These are phyloP conservation scores for Accipiter virgatus DNA, from an alignment of 2,113 vertebrate species.

Conservation along the genomic window DNA sequence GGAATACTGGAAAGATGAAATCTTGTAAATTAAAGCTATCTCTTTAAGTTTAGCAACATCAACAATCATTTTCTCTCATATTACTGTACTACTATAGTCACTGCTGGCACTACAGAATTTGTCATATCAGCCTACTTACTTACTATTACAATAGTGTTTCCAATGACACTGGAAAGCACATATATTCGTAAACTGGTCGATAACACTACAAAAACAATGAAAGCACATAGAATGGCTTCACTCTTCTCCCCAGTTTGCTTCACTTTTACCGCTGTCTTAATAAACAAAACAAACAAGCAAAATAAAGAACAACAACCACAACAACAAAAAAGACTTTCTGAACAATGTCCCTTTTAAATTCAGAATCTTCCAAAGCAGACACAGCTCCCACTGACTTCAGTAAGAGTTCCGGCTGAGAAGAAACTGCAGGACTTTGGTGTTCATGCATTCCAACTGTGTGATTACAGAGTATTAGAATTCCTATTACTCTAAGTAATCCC, in stretches of 20 bases:
- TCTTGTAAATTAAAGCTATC: not conserved
- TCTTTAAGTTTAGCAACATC: not conserved
- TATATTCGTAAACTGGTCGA: not conserved
- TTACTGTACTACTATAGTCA: not conserved
- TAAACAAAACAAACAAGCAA: not conserved
- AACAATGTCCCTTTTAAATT: not conserved
- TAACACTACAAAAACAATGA: not conserved
- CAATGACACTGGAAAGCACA: not conserved
- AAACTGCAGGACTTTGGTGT: not conserved
- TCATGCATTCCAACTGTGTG: not conserved
- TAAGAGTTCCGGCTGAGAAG: not conserved
- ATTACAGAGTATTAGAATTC: not conserved
- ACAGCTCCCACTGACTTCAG: not conserved
- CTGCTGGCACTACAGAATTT: not conserved
- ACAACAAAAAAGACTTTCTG: not conserved
- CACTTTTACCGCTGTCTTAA: not conserved
- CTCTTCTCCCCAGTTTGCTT: not conserved
- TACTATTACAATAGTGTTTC: not conserved
- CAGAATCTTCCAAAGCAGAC: not conserved
- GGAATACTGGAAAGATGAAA: slow-evolving; percentile 83
- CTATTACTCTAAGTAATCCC: not conserved
- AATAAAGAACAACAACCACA: not conserved
- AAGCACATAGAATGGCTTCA: not conserved
- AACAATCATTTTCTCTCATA: not conserved
- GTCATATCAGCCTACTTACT: not conserved